phyloP scores from a whole-genome alignment of 2,797 vertebrate genomes.

The Diglossa cyanea region DNA sequence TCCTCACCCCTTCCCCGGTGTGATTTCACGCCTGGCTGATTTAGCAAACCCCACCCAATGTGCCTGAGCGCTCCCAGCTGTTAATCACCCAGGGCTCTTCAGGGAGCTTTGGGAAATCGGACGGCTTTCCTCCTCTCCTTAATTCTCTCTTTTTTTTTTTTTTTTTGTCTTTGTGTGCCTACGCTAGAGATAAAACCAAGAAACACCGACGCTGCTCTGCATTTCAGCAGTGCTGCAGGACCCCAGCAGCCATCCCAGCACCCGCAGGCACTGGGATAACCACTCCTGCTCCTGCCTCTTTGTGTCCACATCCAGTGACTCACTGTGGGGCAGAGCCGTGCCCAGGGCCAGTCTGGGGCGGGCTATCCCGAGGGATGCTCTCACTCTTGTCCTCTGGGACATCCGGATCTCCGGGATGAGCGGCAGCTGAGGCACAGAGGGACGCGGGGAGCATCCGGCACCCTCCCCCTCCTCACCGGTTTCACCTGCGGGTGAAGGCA shows the following conservation, averaged over 20 bases:
- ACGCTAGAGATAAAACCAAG: fast-evolving
- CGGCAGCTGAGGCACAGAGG: background rate
- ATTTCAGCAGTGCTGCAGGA: background rate
- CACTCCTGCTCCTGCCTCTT: background rate
- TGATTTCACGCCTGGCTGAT: fast-evolving
- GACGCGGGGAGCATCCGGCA: background rate
- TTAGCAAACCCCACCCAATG: background rate
- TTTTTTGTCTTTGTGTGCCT: background rate
- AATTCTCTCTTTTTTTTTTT: background rate
- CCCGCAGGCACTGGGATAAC: fast-evolving
- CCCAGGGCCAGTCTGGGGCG: background rate
- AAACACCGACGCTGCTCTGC: too few relatives aligned
- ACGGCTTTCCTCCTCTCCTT: background rate
- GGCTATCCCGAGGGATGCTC: background rate
- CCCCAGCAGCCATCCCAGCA: background rate
- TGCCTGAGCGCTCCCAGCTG: background rate
- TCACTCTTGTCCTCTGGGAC: background rate
- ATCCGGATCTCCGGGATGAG: background rate
- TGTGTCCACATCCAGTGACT: too few relatives aligned
- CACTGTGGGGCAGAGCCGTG: background rate
- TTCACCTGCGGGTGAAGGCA: background rate
- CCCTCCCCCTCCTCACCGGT: fast-evolving
- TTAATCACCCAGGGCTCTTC: background rate
- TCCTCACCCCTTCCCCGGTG: background rate
- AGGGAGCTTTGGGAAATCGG: background rate